Evolutionary conservation across 2,888 invertebrate genomes (phyloP).

Genomic region (Stenolophus ochropezus): DNA sequence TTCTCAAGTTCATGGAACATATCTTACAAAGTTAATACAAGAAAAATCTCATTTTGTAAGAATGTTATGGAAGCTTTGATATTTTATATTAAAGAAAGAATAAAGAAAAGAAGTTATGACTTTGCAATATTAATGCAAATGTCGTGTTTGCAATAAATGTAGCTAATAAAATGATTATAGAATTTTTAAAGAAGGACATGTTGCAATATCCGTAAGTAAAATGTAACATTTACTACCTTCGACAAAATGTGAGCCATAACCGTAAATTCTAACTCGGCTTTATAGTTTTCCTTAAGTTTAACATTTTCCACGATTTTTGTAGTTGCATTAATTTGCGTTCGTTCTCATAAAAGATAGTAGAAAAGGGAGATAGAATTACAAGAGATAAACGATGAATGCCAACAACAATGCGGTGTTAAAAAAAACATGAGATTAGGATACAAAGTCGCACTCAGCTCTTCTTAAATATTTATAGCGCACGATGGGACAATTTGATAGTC

Average conservation of each 20-base stretch:
- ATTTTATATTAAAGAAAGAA: too few species aligned
- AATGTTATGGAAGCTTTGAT: too few species aligned
- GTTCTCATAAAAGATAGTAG: slow-evolving; percentile 6
- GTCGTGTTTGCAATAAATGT: background rate
- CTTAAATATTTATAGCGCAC: slow-evolving; percentile 51
- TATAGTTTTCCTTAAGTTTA: slow-evolving; percentile 19
- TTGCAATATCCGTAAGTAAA: background rate
- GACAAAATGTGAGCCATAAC: background rate
- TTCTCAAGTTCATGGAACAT: too few species aligned
- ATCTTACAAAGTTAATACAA: too few species aligned
- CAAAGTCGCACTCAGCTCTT: slow-evolving; percentile 34
- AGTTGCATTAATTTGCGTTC: slow-evolving; percentile 7
- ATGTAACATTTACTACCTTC: slow-evolving; percentile 10
- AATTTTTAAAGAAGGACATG: background rate
- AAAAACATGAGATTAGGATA: slow-evolving; percentile 45
- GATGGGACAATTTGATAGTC: slow-evolving; percentile 44
- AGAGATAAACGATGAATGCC: slow-evolving; percentile 32
- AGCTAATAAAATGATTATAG: background rate
- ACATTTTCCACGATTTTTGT: slow-evolving; percentile 7
- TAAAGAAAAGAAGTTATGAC: too few species aligned
- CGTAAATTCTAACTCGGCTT: background rate
- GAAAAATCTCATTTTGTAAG: too few species aligned
- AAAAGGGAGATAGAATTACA: slow-evolving; percentile 9
- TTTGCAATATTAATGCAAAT: background rate
- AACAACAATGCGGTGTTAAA: slow-evolving; percentile 42